Evolutionary conservation across 2,888 invertebrate species (phyloP).

Genomic region (Neocrepidodera transversa): DNA sequence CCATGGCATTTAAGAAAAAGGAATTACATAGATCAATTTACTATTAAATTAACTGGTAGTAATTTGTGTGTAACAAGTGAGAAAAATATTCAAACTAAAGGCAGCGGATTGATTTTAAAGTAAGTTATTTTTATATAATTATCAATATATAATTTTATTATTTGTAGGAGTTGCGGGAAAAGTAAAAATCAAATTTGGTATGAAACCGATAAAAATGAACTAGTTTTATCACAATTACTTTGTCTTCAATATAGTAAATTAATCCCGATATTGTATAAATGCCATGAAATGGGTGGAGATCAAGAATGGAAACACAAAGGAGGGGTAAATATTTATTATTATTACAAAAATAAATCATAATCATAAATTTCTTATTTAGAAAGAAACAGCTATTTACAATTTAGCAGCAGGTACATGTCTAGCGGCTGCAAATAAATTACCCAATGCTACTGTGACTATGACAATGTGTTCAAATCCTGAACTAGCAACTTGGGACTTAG

Average conservation of each 20-base stretch:
- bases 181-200: slow-evolving; percentile 84
- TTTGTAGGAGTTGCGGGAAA: slow-evolving; percentile 72
- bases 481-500: slow-evolving; percentile 65
- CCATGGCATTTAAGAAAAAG: slow-evolving; percentile 85
- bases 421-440: slow-evolving; percentile 62
- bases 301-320: slow-evolving; percentile 92
- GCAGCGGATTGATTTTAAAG: slow-evolving; percentile 50
- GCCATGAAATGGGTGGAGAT: slow-evolving; percentile 89
- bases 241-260: slow-evolving; percentile 80
- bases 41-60: slow-evolving; percentile 73
- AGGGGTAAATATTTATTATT: slow-evolving; percentile 67
- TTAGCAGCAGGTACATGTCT: slow-evolving; percentile 86
- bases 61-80: slow-evolving; percentile 81
- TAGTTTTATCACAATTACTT: slow-evolving; percentile 82
- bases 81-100: slow-evolving; percentile 79
- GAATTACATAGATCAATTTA: slow-evolving; percentile 75
- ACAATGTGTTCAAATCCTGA: slow-evolving; percentile 67
- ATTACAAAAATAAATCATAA: no score
- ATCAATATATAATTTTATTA: no score
- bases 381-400: slow-evolving; percentile 81
- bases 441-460: slow-evolving; percentile 65
- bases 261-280: slow-evolving; percentile 81
- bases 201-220: slow-evolving; percentile 81
- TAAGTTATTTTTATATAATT: no score
- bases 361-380: slow-evolving; percentile 65